A percentile compares a stretch with the other conserved stretches of the same genome.
These are phyloP conservation scores for Dendroctonus valens DNA, from an alignment of 1,140 invertebrate genomes.

Conservation along the genomic window DNA sequence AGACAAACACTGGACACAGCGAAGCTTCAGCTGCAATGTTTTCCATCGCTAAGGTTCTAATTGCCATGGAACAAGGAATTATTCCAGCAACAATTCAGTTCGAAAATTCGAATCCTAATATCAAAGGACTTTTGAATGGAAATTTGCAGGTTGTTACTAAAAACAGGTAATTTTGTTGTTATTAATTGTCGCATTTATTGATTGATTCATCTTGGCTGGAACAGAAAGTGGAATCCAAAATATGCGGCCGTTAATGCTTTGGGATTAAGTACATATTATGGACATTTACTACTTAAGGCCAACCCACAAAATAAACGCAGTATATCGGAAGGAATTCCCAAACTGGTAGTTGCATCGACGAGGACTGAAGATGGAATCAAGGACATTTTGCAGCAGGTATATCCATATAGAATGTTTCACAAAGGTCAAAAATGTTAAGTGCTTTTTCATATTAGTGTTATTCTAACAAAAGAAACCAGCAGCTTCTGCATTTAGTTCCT, in stretches of 20 bases:
- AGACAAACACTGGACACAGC: slow-evolving; percentile 76
- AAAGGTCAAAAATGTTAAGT: too few relatives aligned
- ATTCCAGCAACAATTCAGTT: slow-evolving; percentile 77
- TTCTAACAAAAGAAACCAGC: too few relatives aligned
- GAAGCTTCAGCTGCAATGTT: slow-evolving; percentile 65
- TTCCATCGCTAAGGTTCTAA: slow-evolving; percentile 54
- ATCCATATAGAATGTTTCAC: not conserved
- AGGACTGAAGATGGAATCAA: slow-evolving; percentile 68
- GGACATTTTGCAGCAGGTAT: slow-evolving; percentile 57
- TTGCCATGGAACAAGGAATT: slow-evolving; percentile 66
- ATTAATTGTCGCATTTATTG: too few relatives aligned
- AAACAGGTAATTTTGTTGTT: slow-evolving; percentile 45
- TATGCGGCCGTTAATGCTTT: slow-evolving; percentile 59
- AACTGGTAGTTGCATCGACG: slow-evolving; percentile 62
- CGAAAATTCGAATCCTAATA: slow-evolving; percentile 64
- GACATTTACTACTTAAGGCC: slow-evolving; percentile 67
- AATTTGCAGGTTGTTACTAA: slow-evolving; percentile 62
- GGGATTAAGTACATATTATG: slow-evolving; percentile 62
- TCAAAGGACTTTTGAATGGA: slow-evolving; percentile 66
- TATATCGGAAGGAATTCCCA: slow-evolving; percentile 55
- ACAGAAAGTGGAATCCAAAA: slow-evolving; percentile 59
- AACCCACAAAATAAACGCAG: slow-evolving; percentile 53
- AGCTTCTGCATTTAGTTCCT: too few relatives aligned
- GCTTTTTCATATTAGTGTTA: too few relatives aligned
- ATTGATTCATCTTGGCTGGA: not conserved